Percentiles rank a stretch among this genome's conserved stretches.
phyloP scores from a whole-genome alignment of 2,113 vertebrate species.

The Clarias magur region DNA sequence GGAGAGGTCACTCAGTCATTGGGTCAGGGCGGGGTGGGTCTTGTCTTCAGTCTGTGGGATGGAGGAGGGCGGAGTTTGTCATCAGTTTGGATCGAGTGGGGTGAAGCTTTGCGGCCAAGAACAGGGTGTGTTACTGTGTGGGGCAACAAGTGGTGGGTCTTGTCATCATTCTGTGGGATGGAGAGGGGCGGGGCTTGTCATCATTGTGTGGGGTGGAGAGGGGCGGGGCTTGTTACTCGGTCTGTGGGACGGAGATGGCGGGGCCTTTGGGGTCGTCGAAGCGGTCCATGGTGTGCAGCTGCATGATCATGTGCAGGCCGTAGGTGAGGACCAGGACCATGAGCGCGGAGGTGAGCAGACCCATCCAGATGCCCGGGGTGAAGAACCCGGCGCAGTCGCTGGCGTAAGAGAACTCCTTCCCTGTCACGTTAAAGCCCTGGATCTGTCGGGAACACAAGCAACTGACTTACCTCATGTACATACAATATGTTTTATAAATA shows the following conservation, averaged over 20 bases:
- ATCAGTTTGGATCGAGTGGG: not conserved
- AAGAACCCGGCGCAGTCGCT: constrained; percentile 85
- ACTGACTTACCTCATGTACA: not conserved
- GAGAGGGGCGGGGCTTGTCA: not conserved
- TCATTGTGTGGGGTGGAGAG: not conserved
- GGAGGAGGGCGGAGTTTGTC: not conserved
- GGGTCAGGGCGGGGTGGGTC: not conserved
- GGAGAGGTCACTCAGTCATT: not conserved
- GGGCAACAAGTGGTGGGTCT: constrained; percentile 56
- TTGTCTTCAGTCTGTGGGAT: not conserved
- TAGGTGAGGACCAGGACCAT: constrained; percentile 89
- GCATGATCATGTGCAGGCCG: constrained; percentile 89
- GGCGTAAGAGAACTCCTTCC: constrained; percentile 81
- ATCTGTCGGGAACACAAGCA: constrained; percentile 71
- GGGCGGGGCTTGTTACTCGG: constrained; percentile 44
- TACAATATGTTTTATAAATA: too few species aligned
- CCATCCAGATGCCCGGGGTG: constrained; percentile 88
- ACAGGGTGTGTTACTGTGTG: constrained; percentile 29
- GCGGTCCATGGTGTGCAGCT: constrained; percentile 86
- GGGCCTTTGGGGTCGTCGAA: constrained; percentile 82
- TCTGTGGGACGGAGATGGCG: constrained; percentile 74
- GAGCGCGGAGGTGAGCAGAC: constrained; percentile 83
- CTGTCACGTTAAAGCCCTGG: constrained; percentile 84
- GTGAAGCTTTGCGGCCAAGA: not conserved
- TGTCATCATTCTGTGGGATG: not conserved